These are phyloP conservation scores for Erpornis zantholeuca DNA, from an alignment of 2,113 vertebrate species.

Conservation along the genomic window DNA sequence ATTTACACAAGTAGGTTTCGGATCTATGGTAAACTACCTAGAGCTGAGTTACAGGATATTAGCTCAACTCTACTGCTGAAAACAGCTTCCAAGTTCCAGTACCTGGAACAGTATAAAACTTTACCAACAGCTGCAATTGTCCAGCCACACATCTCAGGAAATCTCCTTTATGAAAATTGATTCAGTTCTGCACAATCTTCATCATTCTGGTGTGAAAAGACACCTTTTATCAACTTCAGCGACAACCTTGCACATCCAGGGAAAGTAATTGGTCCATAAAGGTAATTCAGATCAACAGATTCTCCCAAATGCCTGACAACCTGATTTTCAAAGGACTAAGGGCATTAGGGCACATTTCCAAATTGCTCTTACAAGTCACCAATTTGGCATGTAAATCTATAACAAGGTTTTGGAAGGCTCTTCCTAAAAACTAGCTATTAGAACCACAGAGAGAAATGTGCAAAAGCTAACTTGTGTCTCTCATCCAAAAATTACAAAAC, in stretches of 20 bases:
- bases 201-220: neutral
- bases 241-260: neutral
- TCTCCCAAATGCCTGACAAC: neutral
- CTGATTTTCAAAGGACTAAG: neutral
- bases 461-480: neutral
- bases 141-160: neutral
- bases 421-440: neutral
- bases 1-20: neutral
- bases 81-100: neutral
- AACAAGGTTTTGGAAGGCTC: neutral
- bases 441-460: neutral
- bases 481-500: slow-evolving; percentile 37
- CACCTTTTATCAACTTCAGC: neutral
- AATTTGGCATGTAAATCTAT: neutral
- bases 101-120: neutral
- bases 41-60: neutral
- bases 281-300: neutral
- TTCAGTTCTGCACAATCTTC: neutral
- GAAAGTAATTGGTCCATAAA: neutral
- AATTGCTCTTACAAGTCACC: neutral
- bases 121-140: neutral
- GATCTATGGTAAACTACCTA: neutral
- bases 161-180: neutral
- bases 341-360: neutral
- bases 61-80: neutral